These are phyloP conservation scores for Ibycter americanus DNA, from an alignment of 2,797 vertebrate genomes.

Conservation along the genomic window DNA sequence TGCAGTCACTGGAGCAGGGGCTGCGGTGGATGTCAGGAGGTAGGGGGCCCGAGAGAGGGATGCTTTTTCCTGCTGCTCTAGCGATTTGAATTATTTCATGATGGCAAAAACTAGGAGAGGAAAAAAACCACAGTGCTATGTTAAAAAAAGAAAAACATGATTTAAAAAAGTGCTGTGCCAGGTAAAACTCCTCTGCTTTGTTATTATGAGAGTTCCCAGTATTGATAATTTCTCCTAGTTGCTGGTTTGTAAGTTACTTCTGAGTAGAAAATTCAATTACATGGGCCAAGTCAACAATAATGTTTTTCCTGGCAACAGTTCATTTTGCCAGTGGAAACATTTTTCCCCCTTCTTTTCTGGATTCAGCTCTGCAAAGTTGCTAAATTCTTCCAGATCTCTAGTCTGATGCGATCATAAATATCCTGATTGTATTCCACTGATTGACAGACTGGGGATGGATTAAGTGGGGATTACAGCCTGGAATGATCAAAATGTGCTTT, in stretches of 20 bases:
- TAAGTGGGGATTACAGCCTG: conserved; percentile 73
- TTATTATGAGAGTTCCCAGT: conserved; percentile 50
- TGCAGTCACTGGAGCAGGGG: neutral
- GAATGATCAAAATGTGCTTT: conserved; percentile 75
- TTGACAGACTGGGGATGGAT: conserved; percentile 76
- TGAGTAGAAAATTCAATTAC: conserved; percentile 73
- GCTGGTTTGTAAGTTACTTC: conserved; percentile 65
- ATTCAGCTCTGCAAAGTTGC: conserved; percentile 73
- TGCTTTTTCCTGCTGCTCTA: neutral
- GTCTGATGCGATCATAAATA: conserved; percentile 76
- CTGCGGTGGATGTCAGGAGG: neutral
- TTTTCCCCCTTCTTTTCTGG: conserved; percentile 44
- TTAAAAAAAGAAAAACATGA: neutral
- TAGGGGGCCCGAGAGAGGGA: neutral
- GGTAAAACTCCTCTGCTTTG: conserved; percentile 55
- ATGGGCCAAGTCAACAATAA: conserved; percentile 71
- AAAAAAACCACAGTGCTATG: conserved; percentile 20
- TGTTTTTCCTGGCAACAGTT: conserved; percentile 72
- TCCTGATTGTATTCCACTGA: conserved; percentile 76
- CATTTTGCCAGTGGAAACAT: conserved; percentile 70
- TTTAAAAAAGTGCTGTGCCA: conserved; percentile 48
- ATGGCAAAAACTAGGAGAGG: conserved; percentile 29
- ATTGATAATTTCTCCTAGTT: conserved; percentile 65
- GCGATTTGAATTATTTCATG: conserved; percentile 37
- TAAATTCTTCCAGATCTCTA: conserved; percentile 78